Evolutionary conservation across 2,888 invertebrate species (phyloP).

Genomic region (Cosmia trapezina): DNA sequence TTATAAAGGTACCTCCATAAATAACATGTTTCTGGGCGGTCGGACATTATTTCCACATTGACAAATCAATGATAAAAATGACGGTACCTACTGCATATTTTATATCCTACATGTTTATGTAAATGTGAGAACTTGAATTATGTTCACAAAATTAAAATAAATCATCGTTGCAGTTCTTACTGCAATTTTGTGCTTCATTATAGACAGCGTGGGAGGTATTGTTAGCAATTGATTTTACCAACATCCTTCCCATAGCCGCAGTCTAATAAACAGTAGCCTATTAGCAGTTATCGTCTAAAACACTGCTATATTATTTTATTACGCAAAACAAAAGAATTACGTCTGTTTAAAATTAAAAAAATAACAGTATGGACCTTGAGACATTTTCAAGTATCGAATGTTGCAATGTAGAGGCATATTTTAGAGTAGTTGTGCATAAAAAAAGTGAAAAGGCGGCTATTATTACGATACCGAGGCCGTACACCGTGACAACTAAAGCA

Average conservation of each 20-base stretch:
- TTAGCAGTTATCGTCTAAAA: conserved; percentile 33
- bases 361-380: conserved; percentile 64
- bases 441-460: conserved; percentile 75
- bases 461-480: conserved; percentile 73
- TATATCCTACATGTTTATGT: conserved; percentile 21
- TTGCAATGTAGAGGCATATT: conserved; percentile 71
- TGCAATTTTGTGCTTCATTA: conserved; percentile 5
- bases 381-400: conserved; percentile 65
- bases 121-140: not conserved
- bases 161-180: not conserved
- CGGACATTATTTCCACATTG: conserved; percentile 6
- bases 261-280: conserved; percentile 28
- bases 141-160: conserved; percentile 8
- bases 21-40: conserved; percentile 21
- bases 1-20: conserved; percentile 50
- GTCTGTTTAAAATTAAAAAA: conserved; percentile 47
- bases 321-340: conserved; percentile 58
- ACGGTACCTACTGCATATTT: not conserved
- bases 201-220: conserved; percentile 18
- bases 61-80: conserved; percentile 30
- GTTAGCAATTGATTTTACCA: conserved; percentile 29
- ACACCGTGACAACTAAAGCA: conserved; percentile 72
- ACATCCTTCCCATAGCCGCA: conserved; percentile 53
- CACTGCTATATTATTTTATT: conserved; percentile 25
- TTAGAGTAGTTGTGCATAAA: conserved; percentile 72